Evolutionary conservation across 1,140 invertebrate species (phyloP), one percentile per base, ranked within the genome.

Genomic region (Ditylenchus dipsaci): DNA sequence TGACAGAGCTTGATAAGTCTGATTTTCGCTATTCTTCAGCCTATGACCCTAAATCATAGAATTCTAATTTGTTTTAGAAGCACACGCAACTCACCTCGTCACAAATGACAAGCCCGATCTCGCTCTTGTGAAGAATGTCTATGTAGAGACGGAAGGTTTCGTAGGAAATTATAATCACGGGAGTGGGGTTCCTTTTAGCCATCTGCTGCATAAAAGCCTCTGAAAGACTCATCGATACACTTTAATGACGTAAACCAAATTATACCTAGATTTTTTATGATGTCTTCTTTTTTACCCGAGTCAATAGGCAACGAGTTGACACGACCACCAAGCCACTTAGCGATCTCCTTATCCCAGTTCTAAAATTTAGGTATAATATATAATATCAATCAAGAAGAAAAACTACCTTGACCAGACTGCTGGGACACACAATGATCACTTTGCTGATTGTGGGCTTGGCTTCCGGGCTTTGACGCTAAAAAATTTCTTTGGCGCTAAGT

Each of bases 331-430:
- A 99, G 84, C 96, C 96, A 99, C 85, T 99, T 99, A 19, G 88
- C 88, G 68, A 99, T 94, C 86, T 99, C 96, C 85, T 97, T 97
- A 75, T 91, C 90, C 96, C 96, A 99, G 85, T 99, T 99, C 86
- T 89, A 74, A 33, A 76, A 8, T 19, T 8, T 61, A 7, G 3
- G 59, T 21, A 19, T n/a, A 21, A 13, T 21, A 26, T 7, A 26
- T 1, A 17, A 3, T 7, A 7, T 3, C n/a, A 53, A 17, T 7
- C 21, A 61, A 56, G 53, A 33, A 3, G n/a, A 59, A 27, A 53
- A 56, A 63, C 63, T 76, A 88, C 88, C 84, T 95, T 96, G 0
- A 98, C 95, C 71, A 99, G 86, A 80, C 92, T 96, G 83, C 92
- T 95, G 0, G 96, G 96, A 59, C 92, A 90, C 0, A 99, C 95